A percentile compares a stretch with the other conserved stretches of the same genome.
Conservation (phyloP, 2,888 invertebrate species). For the Pharmacophagus antenor region DNA sequence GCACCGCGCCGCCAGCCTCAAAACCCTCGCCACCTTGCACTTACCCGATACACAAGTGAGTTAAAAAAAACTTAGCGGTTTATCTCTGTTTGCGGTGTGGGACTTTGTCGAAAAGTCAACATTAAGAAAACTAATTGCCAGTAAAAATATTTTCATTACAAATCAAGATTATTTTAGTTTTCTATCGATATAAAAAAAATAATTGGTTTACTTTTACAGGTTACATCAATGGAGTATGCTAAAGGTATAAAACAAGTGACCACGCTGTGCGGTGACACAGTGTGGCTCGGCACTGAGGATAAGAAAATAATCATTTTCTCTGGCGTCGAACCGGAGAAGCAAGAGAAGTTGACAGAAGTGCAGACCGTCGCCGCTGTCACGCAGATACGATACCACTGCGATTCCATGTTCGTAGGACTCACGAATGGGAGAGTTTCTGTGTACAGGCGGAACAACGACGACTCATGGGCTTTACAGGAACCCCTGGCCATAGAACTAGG, state of each 20-base stretch:
- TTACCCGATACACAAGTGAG: slow-evolving; percentile 86
- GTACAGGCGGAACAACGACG: slow-evolving; percentile 85
- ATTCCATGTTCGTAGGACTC: slow-evolving; percentile 93
- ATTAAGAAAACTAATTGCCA: too few relatives aligned
- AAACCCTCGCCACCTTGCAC: slow-evolving; percentile 88
- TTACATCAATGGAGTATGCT: slow-evolving; percentile 92
- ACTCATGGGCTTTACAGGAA: slow-evolving; percentile 87
- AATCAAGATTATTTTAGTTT: too few relatives aligned
- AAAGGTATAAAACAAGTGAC: slow-evolving; percentile 83
- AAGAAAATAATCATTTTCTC: slow-evolving; percentile 90
- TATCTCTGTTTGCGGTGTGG: too few relatives aligned
- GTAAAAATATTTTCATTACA: too few relatives aligned
- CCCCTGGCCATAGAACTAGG: slow-evolving; percentile 87
- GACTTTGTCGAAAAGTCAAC: too few relatives aligned
- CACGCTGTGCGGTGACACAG: slow-evolving; percentile 83
- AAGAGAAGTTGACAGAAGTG: slow-evolving; percentile 86
- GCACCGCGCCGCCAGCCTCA: slow-evolving; percentile 86
- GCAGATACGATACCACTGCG: slow-evolving; percentile 91
- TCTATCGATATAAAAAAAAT: too few relatives aligned
- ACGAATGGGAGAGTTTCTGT: slow-evolving; percentile 89
- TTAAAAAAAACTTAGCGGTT: not conserved
- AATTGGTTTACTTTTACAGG: too few relatives aligned
- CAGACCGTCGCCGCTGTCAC: slow-evolving; percentile 86
- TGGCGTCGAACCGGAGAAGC: slow-evolving; percentile 92
- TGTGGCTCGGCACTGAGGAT: slow-evolving; percentile 97